Evolutionary conservation across 2,797 vertebrate species (phyloP), one percentile per base, ranked within the genome.

Genomic region (Malurus splendens): DNA sequence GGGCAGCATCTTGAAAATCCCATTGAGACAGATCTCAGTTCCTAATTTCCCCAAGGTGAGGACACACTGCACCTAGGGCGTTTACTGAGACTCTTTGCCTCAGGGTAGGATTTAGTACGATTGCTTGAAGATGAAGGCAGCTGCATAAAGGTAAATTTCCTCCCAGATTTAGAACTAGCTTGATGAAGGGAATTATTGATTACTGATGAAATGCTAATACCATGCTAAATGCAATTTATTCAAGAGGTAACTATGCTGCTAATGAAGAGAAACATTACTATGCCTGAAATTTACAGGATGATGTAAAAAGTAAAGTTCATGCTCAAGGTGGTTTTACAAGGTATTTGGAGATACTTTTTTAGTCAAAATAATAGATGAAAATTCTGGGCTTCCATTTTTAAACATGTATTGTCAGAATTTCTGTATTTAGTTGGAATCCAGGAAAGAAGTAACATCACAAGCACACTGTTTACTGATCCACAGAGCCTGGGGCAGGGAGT

Each of bases 151-250:
- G 30, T 70, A 72, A 51, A 81, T 67, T 77, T 61, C 55, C 39
- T 57, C 39, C 39, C 23, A 57, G n/a, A 54, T 82, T 68, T 66
- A 84, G 52, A 88, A 64, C 28, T 18, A 62, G 11, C 14, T 75
- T 79, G 64, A 73, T 78, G 67, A 73, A 90, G 38, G 38, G 41
- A 78, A 36, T 73, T 84, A 76, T 42, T 80, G 80, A 85, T 83
- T 75, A 84, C 59, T 90, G 57, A 64, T 62, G 28, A 86, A 90
- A 82, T 86, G 60, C 12, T 78, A 75, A 55, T 68, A 45, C 36
- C 14, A 56, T 33, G 41, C 42, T 90, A 79, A 88, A 70, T 28
- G 51, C 11, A 75, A 67, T 73, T 89, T 67, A 62, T 82, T 82
- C 27, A 66, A 82, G 61, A 88, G 24, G 18, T 59, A 79, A 10